Percentiles rank a stretch among this genome's conserved stretches.
phyloP scores from a whole-genome alignment of 2,888 invertebrate species.

The Cantharis rustica region DNA sequence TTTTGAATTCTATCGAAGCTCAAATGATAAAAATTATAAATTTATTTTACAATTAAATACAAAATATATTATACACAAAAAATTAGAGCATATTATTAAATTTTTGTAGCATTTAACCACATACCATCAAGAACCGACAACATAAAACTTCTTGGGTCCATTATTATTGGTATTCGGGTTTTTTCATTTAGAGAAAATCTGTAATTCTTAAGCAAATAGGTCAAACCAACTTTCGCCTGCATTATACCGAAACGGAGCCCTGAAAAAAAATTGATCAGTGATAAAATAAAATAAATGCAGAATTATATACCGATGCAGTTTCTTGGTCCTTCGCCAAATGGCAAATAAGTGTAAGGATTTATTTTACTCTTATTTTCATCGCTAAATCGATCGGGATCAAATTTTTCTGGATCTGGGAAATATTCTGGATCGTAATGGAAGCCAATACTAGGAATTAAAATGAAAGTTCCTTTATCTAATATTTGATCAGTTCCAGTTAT shows the following conservation, averaged over 20 bases:
- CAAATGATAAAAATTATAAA: no score
- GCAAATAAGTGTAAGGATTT: slow-evolving; percentile 61
- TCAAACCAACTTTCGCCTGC: slow-evolving; percentile 44
- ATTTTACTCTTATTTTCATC: slow-evolving; percentile 56
- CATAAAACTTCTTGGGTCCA: background rate
- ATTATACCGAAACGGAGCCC: slow-evolving; percentile 42
- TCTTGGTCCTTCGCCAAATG: slow-evolving; percentile 64
- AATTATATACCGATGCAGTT: slow-evolving; percentile 60
- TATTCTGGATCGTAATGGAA: slow-evolving; percentile 17
- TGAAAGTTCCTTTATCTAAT: background rate
- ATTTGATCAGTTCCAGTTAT: background rate
- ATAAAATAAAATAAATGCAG: background rate
- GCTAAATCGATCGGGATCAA: slow-evolving; percentile 18
- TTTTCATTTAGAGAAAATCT: background rate
- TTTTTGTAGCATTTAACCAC: background rate
- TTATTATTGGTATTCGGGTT: background rate
- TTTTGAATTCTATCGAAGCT: no score
- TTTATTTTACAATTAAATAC: slow-evolving; percentile 34
- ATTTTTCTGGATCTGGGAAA: slow-evolving; percentile 17
- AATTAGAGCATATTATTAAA: background rate
- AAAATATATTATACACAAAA: no score
- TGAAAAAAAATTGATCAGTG: background rate
- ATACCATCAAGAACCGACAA: background rate
- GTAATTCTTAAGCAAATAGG: background rate
- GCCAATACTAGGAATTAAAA: slow-evolving; percentile 9